These are phyloP conservation scores for Agrotis clavis DNA, from an alignment of 2,888 invertebrate genomes.

Conservation along the genomic window DNA sequence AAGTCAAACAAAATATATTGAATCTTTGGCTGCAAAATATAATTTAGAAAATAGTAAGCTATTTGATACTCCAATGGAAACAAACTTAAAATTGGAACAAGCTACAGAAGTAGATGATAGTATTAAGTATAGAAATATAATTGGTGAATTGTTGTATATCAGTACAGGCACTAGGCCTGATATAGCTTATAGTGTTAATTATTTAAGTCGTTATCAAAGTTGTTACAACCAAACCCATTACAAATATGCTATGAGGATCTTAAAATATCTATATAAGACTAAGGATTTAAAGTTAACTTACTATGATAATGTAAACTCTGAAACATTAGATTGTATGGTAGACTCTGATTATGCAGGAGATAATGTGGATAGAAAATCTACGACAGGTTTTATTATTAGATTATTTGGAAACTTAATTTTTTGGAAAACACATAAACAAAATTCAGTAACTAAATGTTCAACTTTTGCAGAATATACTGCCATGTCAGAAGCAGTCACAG, in stretches of 20 bases:
- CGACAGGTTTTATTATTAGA: conserved; percentile 72
- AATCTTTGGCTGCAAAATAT: conserved; percentile 55
- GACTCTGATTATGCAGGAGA: conserved; percentile 67
- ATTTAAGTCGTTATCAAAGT: conserved; percentile 73
- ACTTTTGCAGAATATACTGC: conserved; percentile 10
- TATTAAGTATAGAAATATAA: conserved; percentile 68
- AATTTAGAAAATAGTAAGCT: conserved; percentile 63
- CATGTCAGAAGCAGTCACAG: conserved; percentile 28
- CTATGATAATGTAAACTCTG: neutral
- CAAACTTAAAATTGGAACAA: conserved; percentile 59
- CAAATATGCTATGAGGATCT: conserved; percentile 58
- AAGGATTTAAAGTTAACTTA: conserved; percentile 15
- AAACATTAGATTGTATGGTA: conserved; percentile 10
- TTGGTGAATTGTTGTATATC: conserved; percentile 69
- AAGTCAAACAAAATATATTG: conserved; percentile 62
- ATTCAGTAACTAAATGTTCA: conserved; percentile 10
- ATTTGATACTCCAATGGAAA: conserved; percentile 65
- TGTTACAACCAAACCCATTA: conserved; percentile 66
- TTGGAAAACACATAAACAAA: conserved; percentile 71
- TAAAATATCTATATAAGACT: conserved; percentile 21
- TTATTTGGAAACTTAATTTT: conserved; percentile 69
- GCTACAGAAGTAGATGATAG: conserved; percentile 50
- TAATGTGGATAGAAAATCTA: conserved; percentile 58
- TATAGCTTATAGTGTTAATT: conserved; percentile 68
- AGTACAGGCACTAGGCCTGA: conserved; percentile 72